Conservation (phyloP, 2,888 invertebrate species). For the Carterocephalus palaemon region DNA sequence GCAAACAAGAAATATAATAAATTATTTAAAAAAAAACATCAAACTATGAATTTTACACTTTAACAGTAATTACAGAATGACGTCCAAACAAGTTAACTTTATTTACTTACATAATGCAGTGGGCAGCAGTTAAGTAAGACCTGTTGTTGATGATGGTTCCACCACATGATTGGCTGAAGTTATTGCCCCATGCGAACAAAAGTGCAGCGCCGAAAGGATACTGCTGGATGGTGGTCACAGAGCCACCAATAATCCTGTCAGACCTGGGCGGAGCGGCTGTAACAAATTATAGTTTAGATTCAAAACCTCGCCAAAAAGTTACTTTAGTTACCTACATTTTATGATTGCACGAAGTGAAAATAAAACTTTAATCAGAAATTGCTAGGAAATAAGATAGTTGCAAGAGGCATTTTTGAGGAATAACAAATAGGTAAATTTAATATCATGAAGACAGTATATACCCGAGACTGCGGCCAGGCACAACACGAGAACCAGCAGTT, state of each 20-base stretch:
- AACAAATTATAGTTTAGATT: too few relatives aligned
- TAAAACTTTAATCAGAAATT: too few relatives aligned
- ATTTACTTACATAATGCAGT: slow-evolving; percentile 37
- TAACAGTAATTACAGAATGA: neutral
- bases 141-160: slow-evolving; percentile 37
- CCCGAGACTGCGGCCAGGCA: too few relatives aligned
- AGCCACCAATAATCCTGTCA: slow-evolving; percentile 34
- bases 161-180: slow-evolving; percentile 34
- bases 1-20: too few relatives aligned
- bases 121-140: slow-evolving; percentile 37
- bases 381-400: too few relatives aligned
- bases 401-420: too few relatives aligned
- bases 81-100: neutral
- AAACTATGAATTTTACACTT: too few relatives aligned
- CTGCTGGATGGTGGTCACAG: slow-evolving; percentile 28
- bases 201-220: slow-evolving; percentile 33
- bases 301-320: slow-evolving; percentile 4
- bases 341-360: too few relatives aligned
- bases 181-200: slow-evolving; percentile 28
- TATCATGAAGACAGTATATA: too few relatives aligned
- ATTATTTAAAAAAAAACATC: too few relatives aligned
- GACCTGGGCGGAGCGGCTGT: slow-evolving; percentile 3
- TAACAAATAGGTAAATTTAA: too few relatives aligned
- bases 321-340: neutral
- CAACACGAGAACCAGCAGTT: too few relatives aligned